These are phyloP conservation scores for Cynopterus brachyotis DNA, from an alignment of 2,113 vertebrate species.

Conservation along the genomic window DNA sequence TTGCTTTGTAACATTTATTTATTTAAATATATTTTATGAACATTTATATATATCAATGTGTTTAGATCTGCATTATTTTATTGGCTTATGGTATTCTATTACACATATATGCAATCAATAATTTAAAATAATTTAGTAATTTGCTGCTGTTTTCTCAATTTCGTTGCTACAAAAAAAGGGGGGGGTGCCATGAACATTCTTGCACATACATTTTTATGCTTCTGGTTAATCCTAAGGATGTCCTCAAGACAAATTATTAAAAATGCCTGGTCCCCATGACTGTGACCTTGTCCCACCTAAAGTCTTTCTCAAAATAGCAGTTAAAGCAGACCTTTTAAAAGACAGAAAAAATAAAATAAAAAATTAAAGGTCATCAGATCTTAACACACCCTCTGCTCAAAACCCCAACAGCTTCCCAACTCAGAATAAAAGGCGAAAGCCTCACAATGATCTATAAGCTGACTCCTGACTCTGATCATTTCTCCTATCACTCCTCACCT, in stretches of 20 bases:
- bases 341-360: background rate
- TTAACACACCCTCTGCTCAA: background rate
- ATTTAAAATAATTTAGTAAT: background rate
- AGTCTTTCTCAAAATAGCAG: background rate
- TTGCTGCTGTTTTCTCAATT: background rate
- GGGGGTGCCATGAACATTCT: background rate
- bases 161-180: background rate
- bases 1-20: background rate
- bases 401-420: background rate
- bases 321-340: background rate
- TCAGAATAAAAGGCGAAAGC: background rate
- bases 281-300: background rate
- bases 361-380: background rate
- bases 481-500: background rate
- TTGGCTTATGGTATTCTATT: background rate
- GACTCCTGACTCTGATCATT: background rate
- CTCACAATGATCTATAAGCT: background rate
- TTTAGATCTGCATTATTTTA: background rate
- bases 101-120: background rate
- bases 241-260: background rate
- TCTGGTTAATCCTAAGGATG: background rate
- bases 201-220: background rate
- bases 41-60: background rate
- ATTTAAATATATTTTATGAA: background rate
- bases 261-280: background rate